Evolutionary conservation across 2,888 invertebrate genomes (phyloP).

Genomic region (Acanthosepion pharaonis): DNA sequence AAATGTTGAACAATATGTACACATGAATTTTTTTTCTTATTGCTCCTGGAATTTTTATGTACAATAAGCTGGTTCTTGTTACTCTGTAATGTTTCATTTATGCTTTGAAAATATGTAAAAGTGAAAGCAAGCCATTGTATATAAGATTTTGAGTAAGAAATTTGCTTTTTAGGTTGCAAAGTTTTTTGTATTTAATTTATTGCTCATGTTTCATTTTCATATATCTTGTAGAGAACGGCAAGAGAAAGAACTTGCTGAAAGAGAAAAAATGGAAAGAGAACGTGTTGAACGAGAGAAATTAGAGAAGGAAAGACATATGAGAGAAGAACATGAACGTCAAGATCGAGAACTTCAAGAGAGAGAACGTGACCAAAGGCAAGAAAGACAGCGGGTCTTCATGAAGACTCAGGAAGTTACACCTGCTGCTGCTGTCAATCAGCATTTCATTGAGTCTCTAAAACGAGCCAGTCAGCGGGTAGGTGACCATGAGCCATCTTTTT

Average conservation of each 20-base stretch:
- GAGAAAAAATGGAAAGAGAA: conserved; percentile 58
- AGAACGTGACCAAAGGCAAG: conserved; percentile 61
- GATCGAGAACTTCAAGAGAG: conserved; percentile 71
- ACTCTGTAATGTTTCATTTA: background rate
- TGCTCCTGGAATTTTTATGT: background rate
- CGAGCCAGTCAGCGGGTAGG: conserved; percentile 64
- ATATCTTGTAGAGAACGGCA: conserved; percentile 56
- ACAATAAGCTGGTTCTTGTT: background rate
- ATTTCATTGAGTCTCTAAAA: conserved; percentile 88
- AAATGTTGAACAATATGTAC: background rate
- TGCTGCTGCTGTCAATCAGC: conserved; percentile 81
- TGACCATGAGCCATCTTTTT: conserved; percentile 37
- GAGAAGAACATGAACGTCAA: conserved; percentile 77
- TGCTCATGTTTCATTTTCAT: background rate
- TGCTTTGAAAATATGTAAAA: conserved; percentile 2
- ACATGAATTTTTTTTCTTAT: background rate
- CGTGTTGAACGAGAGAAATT: conserved; percentile 64
- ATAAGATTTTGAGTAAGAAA: background rate
- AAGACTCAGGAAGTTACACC: conserved; percentile 52
- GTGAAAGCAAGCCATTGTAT: conserved; percentile 40
- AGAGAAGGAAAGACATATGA: conserved; percentile 75
- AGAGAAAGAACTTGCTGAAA: conserved; percentile 57
- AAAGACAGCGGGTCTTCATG: conserved; percentile 49
- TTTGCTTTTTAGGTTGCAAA: background rate
- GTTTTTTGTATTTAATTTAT: background rate